Evolutionary conservation across 2,797 vertebrate species (phyloP), one percentile per base, ranked within the genome.

Genomic region (Borostomias antarcticus): DNA sequence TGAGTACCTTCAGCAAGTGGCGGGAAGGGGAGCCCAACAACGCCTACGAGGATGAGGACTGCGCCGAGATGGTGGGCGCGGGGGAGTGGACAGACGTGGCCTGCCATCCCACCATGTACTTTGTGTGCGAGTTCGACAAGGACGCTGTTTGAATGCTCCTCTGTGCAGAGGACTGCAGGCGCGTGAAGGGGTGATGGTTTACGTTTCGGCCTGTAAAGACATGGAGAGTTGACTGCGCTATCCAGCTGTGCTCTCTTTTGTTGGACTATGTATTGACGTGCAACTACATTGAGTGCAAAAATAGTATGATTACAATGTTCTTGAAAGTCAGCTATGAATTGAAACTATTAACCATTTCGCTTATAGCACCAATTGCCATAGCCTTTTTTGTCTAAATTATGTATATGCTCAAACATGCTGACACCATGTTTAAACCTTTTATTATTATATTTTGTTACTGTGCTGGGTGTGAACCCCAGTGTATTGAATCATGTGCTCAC

Each of bases 81-180:
- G 98, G 98, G 1, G 97, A 97, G 60, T 99, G 98, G 98, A 98
- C 97, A 2, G 97, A 99, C 13, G 97, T 98, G 25, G 93, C 95
- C 0, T 99, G 98, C 74, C 89, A 95, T 35, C 92, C 94, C 10
- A 96, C 96, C 72, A 98, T 99, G 98, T 96, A 93, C 87, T 99
- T 98, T 77, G 90, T 99, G 66, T 99, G 98, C 29, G 98, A 99
- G 86, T 99, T 99, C 69, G 95, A 97, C 83, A 98, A 96, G 76
- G 96, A 96, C 82, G 88, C 84, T 50, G 81, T 89, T 35, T 93
- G 77, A 93, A 30, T 15, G 32, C 17, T n/a, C n/a, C n/a, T n/a
- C n/a, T n/a, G n/a, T n/a, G n/a, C n/a, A n/a, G n/a, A n/a, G 33
- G 15, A n/a, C 29, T 1, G 13, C 13, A 7, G 47, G 21, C 32